Evolutionary conservation across 1,140 invertebrate species (phyloP).

Genomic region (Bombus breviceps): DNA sequence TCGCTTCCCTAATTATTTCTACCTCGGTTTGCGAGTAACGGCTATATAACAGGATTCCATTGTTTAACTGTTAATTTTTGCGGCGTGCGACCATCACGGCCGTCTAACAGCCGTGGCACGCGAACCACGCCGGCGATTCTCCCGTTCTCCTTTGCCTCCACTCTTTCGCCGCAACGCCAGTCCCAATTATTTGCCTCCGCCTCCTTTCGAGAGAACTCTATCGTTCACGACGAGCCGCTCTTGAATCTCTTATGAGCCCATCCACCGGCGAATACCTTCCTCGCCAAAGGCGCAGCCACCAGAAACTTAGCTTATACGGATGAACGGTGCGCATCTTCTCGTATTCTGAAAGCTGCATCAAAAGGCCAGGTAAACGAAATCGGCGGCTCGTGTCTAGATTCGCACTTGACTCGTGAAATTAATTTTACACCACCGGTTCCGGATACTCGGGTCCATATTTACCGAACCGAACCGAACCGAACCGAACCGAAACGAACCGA

Average conservation of each 20-base stretch:
- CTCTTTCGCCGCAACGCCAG: slow-evolving; percentile 53
- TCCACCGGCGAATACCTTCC: slow-evolving; percentile 38
- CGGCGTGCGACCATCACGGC: slow-evolving; percentile 55
- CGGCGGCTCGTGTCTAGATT: not conserved
- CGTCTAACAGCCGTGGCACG: slow-evolving; percentile 57
- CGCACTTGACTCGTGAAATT: slow-evolving; percentile 10
- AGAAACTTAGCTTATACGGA: slow-evolving; percentile 46
- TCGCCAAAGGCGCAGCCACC: slow-evolving; percentile 31
- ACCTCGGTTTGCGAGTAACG: slow-evolving; percentile 68
- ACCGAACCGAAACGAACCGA: too few relatives aligned
- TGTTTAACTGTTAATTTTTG: slow-evolving; percentile 77
- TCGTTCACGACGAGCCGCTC: slow-evolving; percentile 61
- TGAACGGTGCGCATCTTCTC: slow-evolving; percentile 27
- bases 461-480: not conserved
- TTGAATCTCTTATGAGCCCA: slow-evolving; percentile 61
- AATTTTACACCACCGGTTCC: not conserved
- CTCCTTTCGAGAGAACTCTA: slow-evolving; percentile 59
- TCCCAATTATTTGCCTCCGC: slow-evolving; percentile 62
- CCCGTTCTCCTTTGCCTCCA: not conserved
- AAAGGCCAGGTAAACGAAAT: not conserved
- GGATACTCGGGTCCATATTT: not conserved
- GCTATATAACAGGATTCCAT: slow-evolving; percentile 70
- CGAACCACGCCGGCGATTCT: slow-evolving; percentile 46
- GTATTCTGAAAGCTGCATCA: slow-evolving; percentile 15
- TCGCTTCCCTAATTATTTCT: slow-evolving; percentile 72